Base-by-base conservation (phyloP, 2,113 vertebrate species). In the Macroglossus sobrinus region DNA sequence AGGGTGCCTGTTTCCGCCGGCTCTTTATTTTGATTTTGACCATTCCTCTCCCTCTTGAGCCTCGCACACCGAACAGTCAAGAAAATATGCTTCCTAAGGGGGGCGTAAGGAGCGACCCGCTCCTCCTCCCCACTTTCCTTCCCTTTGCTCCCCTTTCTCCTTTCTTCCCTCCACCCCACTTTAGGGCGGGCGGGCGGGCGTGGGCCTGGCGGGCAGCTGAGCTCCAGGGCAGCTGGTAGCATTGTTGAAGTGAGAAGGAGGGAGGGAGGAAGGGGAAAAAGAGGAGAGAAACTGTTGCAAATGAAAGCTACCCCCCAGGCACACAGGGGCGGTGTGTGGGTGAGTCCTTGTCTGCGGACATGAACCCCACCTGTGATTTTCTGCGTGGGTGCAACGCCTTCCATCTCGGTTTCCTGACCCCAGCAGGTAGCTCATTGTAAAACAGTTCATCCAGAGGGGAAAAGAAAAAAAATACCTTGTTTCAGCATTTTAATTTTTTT, bases 381-480 rank as follows among this genome's bases (percentile, higher is more conserved):
- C 87, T 91, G 89, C 84, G 64, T 30, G 80, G 86, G 90, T 55
- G 45, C 82, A 93, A 75, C 61, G 40, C 68, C 80, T 8, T 30
- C 22, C 57, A 22, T 10, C 93, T 97, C 78, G 7, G 30, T 98
- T 98, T 97, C 97, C 94, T 96, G 96, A 95, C 97, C 97, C 93
- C 98, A 98, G 98, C 97, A 97, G 97, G 97, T 96, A 95, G 94
- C 96, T 93, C 57, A 95, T 97, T 97, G 68, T 97, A 95, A 97
- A 98, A 81, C 98, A 96, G 96, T 95, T 95, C 91, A 93, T 91
- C 90, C 94, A 86, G 97, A 96, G 97, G 95, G 84, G 78, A 38
- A 45, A 38, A 61, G 78, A 38, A 45, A 38, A 61, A 69, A 84
- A 97, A 94, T 71, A 82, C 96, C 92, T 97, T 82, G 45, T 78